These are phyloP conservation scores for Chaetura pelagica DNA, from an alignment of 2,113 vertebrate genomes.

Conservation along the genomic window DNA sequence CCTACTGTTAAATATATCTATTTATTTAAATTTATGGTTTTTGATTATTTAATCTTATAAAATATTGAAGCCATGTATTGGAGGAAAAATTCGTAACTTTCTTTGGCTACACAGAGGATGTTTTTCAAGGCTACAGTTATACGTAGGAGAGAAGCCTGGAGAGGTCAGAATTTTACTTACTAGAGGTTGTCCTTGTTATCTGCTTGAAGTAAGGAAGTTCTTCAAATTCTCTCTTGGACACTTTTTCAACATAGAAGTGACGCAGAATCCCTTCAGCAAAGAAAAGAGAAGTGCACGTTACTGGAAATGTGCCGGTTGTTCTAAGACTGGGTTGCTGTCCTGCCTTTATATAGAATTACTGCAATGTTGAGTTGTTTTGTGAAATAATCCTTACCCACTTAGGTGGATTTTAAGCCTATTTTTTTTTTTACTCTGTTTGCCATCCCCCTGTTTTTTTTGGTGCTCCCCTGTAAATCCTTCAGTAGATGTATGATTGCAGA, in stretches of 20 bases:
- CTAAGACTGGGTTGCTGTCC: conserved; percentile 14
- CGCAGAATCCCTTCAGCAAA: conserved; percentile 76
- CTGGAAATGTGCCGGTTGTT: background rate
- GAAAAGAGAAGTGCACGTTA: background rate
- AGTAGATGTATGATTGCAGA: background rate
- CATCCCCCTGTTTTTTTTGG: background rate
- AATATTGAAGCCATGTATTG: background rate
- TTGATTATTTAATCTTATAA: background rate
- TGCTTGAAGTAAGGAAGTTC: conserved; percentile 81
- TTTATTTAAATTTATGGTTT: background rate
- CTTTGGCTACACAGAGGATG: background rate
- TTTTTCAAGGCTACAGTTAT: background rate
- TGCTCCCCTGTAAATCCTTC: background rate
- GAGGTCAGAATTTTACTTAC: conserved; percentile 71
- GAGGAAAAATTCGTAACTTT: background rate
- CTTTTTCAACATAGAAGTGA: conserved; percentile 78
- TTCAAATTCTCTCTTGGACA: conserved; percentile 81
- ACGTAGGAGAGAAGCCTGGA: background rate
- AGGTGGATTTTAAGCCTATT: background rate
- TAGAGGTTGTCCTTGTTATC: conserved; percentile 82
- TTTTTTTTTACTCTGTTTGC: conserved; percentile 10
- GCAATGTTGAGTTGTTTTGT: background rate
- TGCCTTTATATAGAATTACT: background rate
- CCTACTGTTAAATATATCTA: background rate
- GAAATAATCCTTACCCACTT: conserved; percentile 26